Base-by-base conservation (phyloP, 2,797 vertebrate species). In the Thripadectes ignobilis region DNA sequence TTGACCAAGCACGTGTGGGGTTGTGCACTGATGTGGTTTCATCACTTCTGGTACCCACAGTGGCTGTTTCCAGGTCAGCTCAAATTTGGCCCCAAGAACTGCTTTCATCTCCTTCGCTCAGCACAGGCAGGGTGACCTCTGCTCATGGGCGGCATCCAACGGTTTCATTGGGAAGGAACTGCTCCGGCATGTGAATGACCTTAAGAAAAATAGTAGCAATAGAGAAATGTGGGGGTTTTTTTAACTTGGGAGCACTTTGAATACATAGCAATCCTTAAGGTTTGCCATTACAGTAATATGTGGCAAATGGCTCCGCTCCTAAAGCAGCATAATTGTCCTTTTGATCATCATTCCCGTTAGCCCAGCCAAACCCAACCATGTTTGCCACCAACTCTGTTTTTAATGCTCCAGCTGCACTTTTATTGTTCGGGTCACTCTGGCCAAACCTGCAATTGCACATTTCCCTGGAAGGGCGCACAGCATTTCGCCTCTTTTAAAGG, bases 391-490 rank as follows among this genome's bases (percentile, higher is more conserved):
- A 17, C 82, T 61, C 46, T 27, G 55, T 4, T 77, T 91, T 62
- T 61, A 95, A 74, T 41, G 75, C 54, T 89, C 75, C 95, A 96
- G 93, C 87, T 96, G 93, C 84, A 92, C 84, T 96, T 95, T 82
- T 73, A 89, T 41, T 71, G 27, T 61, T 88, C 15, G 68, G 81
- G 78, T 77, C 46, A 24, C n/a, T 66, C 65, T 32, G 61, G 29
- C 91, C 93, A 95, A 94, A 93, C 68, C 72, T 89, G 75, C 71
- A 68, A 23, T 87, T 88, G 71, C 68, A 57, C 72, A 74, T 87
- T 58, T 84, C 78, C 11, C 92, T 91, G 86, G 88, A 85, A 94
- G 86, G 77, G 38, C 67, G 58, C 45, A 2, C 46, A 61, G 75
- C 27, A 4, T 65, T 91, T 76, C 39, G 41, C n/a, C 9, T 85